Conservation (phyloP, 2,113 vertebrate genomes). For the Chitala chitala region DNA sequence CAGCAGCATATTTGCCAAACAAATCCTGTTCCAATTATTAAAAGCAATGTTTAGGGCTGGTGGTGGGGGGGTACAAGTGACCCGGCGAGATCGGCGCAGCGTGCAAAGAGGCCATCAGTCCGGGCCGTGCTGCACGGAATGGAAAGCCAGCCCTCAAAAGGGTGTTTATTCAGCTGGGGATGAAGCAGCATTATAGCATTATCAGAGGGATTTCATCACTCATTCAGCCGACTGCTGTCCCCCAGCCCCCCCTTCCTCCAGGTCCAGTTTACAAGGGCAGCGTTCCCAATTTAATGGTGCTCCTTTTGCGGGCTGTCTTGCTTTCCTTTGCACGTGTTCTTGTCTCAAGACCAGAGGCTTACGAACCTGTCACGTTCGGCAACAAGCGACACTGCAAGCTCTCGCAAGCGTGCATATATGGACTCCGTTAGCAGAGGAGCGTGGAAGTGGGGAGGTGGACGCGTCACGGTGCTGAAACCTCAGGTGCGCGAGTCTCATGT, state of each 20-base stretch:
- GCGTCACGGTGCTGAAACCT: neutral
- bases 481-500: conserved; percentile 22
- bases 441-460: neutral
- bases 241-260: neutral
- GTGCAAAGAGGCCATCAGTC: neutral
- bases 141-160: neutral
- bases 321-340: neutral
- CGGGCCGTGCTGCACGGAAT: neutral
- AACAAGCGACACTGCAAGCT: neutral
- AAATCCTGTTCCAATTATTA: conserved; percentile 37
- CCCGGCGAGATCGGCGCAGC: neutral
- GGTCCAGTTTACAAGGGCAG: neutral
- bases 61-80: neutral
- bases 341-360: neutral
- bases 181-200: neutral
- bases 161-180: conserved; percentile 16
- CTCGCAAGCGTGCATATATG: neutral
- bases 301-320: neutral
- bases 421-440: neutral
- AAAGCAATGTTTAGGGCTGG: conserved; percentile 18
- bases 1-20: conserved; percentile 37
- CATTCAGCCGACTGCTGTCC: neutral
- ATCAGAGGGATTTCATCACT: neutral
- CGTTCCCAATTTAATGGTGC: neutral
- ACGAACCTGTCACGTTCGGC: neutral